Evolutionary conservation across 2,888 invertebrate genomes (phyloP).

Genomic region (Diplazon laetatorius): DNA sequence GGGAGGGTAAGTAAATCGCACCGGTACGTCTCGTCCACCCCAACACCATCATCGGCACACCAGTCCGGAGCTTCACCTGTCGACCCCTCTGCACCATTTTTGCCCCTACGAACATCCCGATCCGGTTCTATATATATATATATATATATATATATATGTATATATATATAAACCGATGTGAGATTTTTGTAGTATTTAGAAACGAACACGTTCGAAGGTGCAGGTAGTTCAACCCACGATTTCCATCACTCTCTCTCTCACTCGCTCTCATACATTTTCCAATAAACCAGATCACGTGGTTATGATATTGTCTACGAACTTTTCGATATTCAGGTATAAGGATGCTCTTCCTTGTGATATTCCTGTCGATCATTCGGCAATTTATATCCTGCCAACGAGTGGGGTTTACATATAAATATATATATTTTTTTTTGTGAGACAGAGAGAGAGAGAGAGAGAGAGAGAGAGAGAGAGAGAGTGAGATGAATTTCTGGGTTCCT

Average conservation of each 20-base stretch:
- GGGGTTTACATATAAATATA: too few species aligned
- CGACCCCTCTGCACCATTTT: constrained; percentile 56
- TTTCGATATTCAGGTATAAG: constrained; percentile 19
- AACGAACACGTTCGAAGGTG: constrained; percentile 23
- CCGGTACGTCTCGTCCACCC: constrained; percentile 30
- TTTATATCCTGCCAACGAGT: constrained; percentile 12
- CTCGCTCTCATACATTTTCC: background rate
- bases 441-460: too few species aligned
- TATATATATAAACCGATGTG: background rate
- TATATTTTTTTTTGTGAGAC: too few species aligned
- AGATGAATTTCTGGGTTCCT: constrained; percentile 10
- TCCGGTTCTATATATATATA: constrained; percentile 42
- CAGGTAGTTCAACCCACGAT: constrained; percentile 46
- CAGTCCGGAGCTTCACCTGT: constrained; percentile 55
- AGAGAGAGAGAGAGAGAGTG: too few species aligned
- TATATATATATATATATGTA: background rate
- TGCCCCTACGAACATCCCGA: constrained; percentile 43
- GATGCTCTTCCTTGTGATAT: constrained; percentile 6
- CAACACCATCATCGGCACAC: constrained; percentile 28
- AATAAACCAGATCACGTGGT: constrained; percentile 1
- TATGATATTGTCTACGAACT: background rate
- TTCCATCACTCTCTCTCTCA: background rate
- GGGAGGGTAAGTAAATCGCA: constrained; percentile 24
- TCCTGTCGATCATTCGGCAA: constrained; percentile 18
- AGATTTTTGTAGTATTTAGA: constrained; percentile 23